Percentiles rank a stretch among this genome's conserved stretches.
Conservation (phyloP, 1,140 invertebrate genomes). For the Chelonus insularis region DNA sequence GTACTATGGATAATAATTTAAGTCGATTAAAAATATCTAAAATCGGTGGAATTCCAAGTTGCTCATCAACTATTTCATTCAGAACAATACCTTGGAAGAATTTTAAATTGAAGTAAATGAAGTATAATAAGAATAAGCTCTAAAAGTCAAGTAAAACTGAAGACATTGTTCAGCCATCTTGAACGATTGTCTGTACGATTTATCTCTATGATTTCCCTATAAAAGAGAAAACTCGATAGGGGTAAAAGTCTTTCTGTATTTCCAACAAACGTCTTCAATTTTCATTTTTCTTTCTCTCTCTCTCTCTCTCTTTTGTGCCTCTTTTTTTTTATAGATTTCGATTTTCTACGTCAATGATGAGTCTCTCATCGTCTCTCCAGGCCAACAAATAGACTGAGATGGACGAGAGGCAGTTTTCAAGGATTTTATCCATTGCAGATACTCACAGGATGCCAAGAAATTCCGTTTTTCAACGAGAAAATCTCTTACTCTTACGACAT, state of each 20-base stretch:
- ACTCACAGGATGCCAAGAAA: constrained; percentile 17
- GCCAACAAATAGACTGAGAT: constrained; percentile 5
- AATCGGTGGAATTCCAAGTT: too few species aligned
- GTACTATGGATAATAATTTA: too few species aligned
- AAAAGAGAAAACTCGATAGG: neutral
- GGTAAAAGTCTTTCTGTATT: neutral
- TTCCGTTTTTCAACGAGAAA: neutral
- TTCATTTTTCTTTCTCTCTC: neutral
- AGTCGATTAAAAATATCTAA: neutral
- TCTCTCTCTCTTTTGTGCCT: too few species aligned
- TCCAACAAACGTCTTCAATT: neutral
- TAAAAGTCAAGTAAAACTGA: neutral
- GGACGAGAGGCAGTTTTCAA: constrained; percentile 25
- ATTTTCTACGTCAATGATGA: constrained; percentile 5
- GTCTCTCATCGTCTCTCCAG: neutral
- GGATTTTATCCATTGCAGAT: constrained; percentile 14
- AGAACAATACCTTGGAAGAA: neutral
- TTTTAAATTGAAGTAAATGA: neutral
- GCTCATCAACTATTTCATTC: too few species aligned
- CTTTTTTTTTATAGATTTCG: neutral
- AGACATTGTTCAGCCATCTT: neutral
- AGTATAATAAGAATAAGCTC: too few species aligned
- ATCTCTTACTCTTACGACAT: neutral
- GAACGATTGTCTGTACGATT: neutral
- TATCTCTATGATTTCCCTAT: constrained; percentile 18